These are phyloP conservation scores for Neopelma chrysocephalum DNA, from an alignment of 2,797 vertebrate genomes.

Conservation along the genomic window DNA sequence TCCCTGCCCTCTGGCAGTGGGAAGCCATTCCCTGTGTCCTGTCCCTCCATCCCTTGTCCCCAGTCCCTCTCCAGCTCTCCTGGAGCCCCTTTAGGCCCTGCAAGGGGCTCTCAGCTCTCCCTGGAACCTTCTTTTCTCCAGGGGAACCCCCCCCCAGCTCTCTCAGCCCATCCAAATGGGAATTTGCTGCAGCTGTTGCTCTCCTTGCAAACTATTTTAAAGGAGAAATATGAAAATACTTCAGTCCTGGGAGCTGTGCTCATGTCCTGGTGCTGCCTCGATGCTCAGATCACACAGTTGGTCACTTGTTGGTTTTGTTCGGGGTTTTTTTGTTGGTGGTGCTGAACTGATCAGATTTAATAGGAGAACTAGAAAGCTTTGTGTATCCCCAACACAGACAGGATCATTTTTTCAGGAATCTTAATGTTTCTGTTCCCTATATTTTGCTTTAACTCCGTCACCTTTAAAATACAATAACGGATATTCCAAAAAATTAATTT, in stretches of 20 bases:
- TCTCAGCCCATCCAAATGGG: not conserved
- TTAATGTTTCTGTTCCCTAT: not conserved
- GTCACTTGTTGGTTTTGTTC: not conserved
- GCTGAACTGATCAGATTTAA: not conserved
- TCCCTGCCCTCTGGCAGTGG: not conserved
- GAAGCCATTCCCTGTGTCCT: not conserved
- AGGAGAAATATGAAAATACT: not conserved
- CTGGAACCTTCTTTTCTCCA: not conserved
- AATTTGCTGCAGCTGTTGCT: not conserved
- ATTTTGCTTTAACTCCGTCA: accelerated
- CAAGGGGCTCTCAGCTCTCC: not conserved
- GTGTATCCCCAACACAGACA: not conserved
- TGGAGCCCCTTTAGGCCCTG: not conserved
- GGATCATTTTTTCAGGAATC: not conserved
- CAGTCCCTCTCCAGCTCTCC: not conserved
- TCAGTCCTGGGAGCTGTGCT: not conserved
- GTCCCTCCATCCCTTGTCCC: not conserved
- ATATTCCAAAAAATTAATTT: not conserved
- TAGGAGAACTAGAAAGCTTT: not conserved
- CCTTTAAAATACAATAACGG: not conserved
- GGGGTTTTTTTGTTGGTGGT: not conserved
- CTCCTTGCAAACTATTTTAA: not conserved
- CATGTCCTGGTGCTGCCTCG: accelerated
- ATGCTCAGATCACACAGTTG: not conserved
- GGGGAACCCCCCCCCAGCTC: not conserved